phyloP scores from a whole-genome alignment of 2,888 invertebrate genomes.

The Dryadula phaetusa region DNA sequence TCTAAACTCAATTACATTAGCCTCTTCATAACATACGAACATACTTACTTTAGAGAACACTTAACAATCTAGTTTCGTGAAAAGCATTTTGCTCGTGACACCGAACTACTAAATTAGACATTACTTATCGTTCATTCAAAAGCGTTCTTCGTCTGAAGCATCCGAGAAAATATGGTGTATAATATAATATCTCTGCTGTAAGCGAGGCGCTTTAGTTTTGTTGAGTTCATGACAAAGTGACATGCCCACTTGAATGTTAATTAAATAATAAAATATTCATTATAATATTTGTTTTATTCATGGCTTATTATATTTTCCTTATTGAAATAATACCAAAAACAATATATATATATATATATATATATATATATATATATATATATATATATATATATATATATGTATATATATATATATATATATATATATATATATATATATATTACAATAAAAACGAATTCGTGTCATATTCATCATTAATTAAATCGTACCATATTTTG shows the following conservation, averaged over 20 bases:
- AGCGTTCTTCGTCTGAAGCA: background rate
- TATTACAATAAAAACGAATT: too few species aligned
- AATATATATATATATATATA: too few species aligned
- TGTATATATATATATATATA: too few species aligned
- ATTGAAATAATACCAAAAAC: too few species aligned
- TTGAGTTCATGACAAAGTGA: conserved; percentile 8
- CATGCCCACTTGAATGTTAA: conserved; percentile 5
- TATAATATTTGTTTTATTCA: too few species aligned
- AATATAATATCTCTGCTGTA: background rate
- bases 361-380: too few species aligned
- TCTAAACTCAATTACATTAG: background rate
- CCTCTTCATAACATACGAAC: conserved; percentile 1
- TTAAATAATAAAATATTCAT: too few species aligned
- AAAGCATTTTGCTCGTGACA: conserved; percentile 35
- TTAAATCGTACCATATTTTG: background rate
- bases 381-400: too few species aligned
- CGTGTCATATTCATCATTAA: too few species aligned
- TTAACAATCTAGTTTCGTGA: conserved; percentile 33
- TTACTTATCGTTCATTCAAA: conserved; percentile 16
- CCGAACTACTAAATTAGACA: conserved; percentile 28
- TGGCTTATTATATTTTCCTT: too few species aligned
- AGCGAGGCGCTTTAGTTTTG: conserved; percentile 5
- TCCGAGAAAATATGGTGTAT: background rate
- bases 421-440: too few species aligned
- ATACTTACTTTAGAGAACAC: conserved; percentile 31